phyloP scores from a whole-genome alignment of 2,113 vertebrate genomes.

The Myxocyprinus asiaticus region DNA sequence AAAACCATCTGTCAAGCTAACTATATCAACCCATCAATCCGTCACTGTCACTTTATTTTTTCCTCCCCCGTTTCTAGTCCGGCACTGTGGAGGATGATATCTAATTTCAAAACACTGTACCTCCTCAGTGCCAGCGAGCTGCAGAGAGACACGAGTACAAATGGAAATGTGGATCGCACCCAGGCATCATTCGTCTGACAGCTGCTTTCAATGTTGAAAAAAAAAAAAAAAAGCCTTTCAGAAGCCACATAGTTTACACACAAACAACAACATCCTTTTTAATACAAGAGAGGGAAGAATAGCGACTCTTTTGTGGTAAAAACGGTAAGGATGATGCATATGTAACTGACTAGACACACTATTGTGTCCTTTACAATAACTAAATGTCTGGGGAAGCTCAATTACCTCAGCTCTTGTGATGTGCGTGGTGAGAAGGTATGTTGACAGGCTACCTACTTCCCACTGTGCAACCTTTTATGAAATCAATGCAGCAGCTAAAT shows the following conservation, averaged over 20 bases:
- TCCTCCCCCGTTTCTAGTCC: slow-evolving; percentile 29
- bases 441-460: slow-evolving; percentile 72
- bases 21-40: slow-evolving; percentile 60
- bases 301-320: background rate
- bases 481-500: slow-evolving; percentile 76
- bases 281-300: background rate
- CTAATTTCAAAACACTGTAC: slow-evolving; percentile 51
- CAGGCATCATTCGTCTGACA: slow-evolving; percentile 46
- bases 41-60: slow-evolving; percentile 47
- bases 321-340: background rate
- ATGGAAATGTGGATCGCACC: slow-evolving; percentile 34
- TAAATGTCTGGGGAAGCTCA: slow-evolving; percentile 52
- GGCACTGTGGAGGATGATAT: slow-evolving; percentile 35
- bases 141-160: slow-evolving; percentile 45
- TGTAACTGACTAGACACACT: slow-evolving; percentile 13
- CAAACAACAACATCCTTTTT: slow-evolving; percentile 26
- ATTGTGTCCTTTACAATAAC: slow-evolving; percentile 55
- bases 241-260: slow-evolving; percentile 44
- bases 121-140: slow-evolving; percentile 25
- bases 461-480: slow-evolving; percentile 73
- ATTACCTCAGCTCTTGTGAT: slow-evolving; percentile 64
- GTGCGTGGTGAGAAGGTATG: slow-evolving; percentile 56
- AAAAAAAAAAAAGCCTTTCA: slow-evolving; percentile 46
- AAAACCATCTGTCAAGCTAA: slow-evolving; percentile 60
- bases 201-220: slow-evolving; percentile 47